Base-by-base conservation (phyloP, 2,797 vertebrate genomes). In the Psittacula derbiana region DNA sequence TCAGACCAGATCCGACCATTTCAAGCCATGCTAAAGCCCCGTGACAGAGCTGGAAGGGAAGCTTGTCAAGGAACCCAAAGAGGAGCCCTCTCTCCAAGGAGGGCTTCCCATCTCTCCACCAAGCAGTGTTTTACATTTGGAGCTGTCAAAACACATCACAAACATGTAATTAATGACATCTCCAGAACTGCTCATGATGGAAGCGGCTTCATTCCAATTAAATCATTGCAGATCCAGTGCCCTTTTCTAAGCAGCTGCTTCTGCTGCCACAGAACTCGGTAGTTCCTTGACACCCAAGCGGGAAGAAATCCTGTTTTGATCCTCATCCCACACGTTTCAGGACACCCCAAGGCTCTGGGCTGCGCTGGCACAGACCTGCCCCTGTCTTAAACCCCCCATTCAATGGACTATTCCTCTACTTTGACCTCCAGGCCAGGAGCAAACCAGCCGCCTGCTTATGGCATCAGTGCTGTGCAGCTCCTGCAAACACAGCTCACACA, bases 401-500 rank as follows among this genome's bases (percentile, higher is more conserved):
- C 53, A 47, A 0, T 4, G 2, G 21, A 12, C 7, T 7, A 1
- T 40, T 58, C 28, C 47, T 47, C 20, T 28, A 0, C 33, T 89
- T 53, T 46, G 52, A 50, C 27, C 61, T 47, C 80, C 78, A 64
- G 8, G 4, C 73, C 49, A 24, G 62, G 49, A 67, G 38, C 38
- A 80, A 3, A 19, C 27, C 80, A 70, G 43, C 40, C 24, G 12
- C 71, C 53, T 50, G 23, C 53, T 44, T 17, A n/a, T 27, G 66
- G 13, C 21, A 47, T 10, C 44, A 15, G 4, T 7, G 52, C 36
- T 11, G 17, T 11, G 44, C 58, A 65, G 66, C 58, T 80, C 67
- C 79, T 47, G 65, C 76, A 52, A 21, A 18, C 0, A 0, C 73
- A 90, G 57, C 47, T 57, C 49, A 16, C 8, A 2, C 1, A 0